A percentile compares a stretch with the other conserved stretches of the same genome.
Evolutionary conservation across 1,140 invertebrate genomes (phyloP).

Genomic region (Andricus grossulariae): DNA sequence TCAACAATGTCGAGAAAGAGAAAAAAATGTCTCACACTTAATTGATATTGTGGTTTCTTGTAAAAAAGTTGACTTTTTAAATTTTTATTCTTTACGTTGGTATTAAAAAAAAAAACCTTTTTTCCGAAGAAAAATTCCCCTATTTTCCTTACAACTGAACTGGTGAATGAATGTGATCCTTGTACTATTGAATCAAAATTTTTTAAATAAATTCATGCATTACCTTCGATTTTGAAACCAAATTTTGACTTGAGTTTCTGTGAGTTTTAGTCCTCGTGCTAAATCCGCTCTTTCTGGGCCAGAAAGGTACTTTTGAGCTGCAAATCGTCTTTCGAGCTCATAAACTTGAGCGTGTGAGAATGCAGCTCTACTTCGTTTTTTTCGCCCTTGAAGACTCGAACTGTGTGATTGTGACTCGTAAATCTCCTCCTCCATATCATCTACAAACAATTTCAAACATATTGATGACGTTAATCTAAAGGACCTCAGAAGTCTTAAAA

Average conservation of each 20-base stretch:
- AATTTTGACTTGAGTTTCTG: slow-evolving; percentile 91
- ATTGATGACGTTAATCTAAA: neutral
- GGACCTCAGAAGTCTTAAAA: neutral
- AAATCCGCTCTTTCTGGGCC: slow-evolving; percentile 96
- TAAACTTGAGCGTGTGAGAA: slow-evolving; percentile 97
- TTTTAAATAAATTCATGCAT: slow-evolving; percentile 17
- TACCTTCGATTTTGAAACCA: slow-evolving; percentile 75
- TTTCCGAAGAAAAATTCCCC: too few species aligned
- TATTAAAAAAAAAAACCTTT: too few species aligned
- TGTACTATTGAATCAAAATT: too few species aligned
- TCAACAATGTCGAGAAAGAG: too few species aligned
- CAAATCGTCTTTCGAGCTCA: slow-evolving; percentile 95
- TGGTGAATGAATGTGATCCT: too few species aligned
- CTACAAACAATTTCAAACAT: slow-evolving; percentile 47
- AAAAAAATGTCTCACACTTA: too few species aligned
- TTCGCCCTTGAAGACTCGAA: slow-evolving; percentile 78
- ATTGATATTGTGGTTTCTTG: too few species aligned
- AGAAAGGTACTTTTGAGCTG: slow-evolving; percentile 95
- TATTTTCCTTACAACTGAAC: too few species aligned
- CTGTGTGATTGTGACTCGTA: slow-evolving; percentile 70
- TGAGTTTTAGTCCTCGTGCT: slow-evolving; percentile 91
- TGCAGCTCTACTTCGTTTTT: slow-evolving; percentile 94
- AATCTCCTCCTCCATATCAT: slow-evolving; percentile 71
- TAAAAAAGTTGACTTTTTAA: too few species aligned
- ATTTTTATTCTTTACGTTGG: too few species aligned